A percentile compares a stretch with the other conserved stretches of the same genome.
phyloP scores from a whole-genome alignment of 2,888 invertebrate species.

The Dolichomitus sp. region DNA sequence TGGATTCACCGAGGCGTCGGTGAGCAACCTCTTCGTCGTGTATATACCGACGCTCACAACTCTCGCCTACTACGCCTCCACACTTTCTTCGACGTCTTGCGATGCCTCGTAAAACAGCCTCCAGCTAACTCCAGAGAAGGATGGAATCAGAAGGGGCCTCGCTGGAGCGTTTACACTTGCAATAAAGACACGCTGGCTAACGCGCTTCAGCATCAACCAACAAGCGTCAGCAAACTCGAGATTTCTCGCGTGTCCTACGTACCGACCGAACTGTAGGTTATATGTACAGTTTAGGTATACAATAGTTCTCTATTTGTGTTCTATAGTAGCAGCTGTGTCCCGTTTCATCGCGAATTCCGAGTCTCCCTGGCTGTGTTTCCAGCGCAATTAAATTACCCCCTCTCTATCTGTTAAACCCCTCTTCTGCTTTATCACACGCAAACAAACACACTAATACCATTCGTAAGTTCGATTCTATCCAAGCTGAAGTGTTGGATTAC shows the following conservation, averaged over 20 bases:
- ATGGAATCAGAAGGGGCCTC: slow-evolving; percentile 8
- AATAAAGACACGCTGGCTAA: slow-evolving; percentile 54
- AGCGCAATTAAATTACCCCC: slow-evolving; percentile 65
- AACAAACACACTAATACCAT: slow-evolving; percentile 56
- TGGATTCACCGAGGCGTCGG: slow-evolving; percentile 37
- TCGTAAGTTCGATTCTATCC: slow-evolving; percentile 51
- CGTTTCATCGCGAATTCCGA: slow-evolving; percentile 60
- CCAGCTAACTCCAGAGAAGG: slow-evolving; percentile 30
- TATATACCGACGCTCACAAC: slow-evolving; percentile 8
- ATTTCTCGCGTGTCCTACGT: slow-evolving; percentile 50
- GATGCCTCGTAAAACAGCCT: slow-evolving; percentile 51
- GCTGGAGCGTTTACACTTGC: slow-evolving; percentile 53
- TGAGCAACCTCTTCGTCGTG: background rate
- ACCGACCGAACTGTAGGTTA: slow-evolving; percentile 14
- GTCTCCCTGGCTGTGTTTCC: slow-evolving; percentile 40
- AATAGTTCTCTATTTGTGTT: slow-evolving; percentile 59
- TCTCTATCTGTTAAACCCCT: slow-evolving; percentile 26
- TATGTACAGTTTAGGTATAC: slow-evolving; percentile 28
- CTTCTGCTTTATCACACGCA: slow-evolving; percentile 51
- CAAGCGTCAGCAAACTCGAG: slow-evolving; percentile 45
- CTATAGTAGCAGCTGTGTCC: slow-evolving; percentile 55
- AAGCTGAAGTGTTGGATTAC: slow-evolving; percentile 42
- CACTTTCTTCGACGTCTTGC: slow-evolving; percentile 53
- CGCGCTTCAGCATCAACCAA: slow-evolving; percentile 25
- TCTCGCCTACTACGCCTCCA: slow-evolving; percentile 13